Evolutionary conservation across 1,140 invertebrate genomes (phyloP), one percentile per base, ranked within the genome.

Genomic region (Drosophila takahashii): DNA sequence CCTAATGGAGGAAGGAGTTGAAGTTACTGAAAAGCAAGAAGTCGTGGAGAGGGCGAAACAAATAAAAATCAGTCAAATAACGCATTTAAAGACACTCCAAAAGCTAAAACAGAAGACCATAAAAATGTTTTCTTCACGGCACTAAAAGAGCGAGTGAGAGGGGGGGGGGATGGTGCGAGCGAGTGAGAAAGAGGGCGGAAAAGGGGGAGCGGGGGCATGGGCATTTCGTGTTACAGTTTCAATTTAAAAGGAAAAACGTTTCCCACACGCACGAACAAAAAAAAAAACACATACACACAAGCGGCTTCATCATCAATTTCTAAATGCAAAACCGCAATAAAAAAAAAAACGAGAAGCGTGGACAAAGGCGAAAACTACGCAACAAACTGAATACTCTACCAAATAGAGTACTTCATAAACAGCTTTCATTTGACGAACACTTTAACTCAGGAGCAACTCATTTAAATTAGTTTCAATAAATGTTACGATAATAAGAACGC

Each of bases 241-340:
- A 85, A 86, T 85, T 85, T 75, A 78, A 86, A 78, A 75, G 69
- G 64, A 86, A 85, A 76, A 81, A 86, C 65, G 61, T 84, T 84
- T 64, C 77, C 61, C 77, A 81, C 77, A 80, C 73, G 53, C 60
- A 77, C 72, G 15, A 61, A 42, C 22, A 29, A 27, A 26, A 44
- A 9, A 8, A 32, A 2, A 29, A 13, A 10, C 15, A 50, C n/a
- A 26, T 10, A 48, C 42, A 51, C 29, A 65, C 59, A 72, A 73
- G 73, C 37, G 62, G 56, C 57, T 77, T 81, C 78, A 86, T 86
- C 81, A 86, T 75, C 83, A 86, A 85, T 85, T 85, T 85, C 81
- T 75, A 81, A 85, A 85, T 86, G 81, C 81, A 85, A 86, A 84
- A 85, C 80, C 80, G 81, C 80, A 84, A 85, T 84, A 84, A 84